Percentiles rank a stretch among this genome's conserved stretches.
These are phyloP conservation scores for Catharus bicknelli DNA, from an alignment of 2,113 vertebrate genomes.

Conservation along the genomic window DNA sequence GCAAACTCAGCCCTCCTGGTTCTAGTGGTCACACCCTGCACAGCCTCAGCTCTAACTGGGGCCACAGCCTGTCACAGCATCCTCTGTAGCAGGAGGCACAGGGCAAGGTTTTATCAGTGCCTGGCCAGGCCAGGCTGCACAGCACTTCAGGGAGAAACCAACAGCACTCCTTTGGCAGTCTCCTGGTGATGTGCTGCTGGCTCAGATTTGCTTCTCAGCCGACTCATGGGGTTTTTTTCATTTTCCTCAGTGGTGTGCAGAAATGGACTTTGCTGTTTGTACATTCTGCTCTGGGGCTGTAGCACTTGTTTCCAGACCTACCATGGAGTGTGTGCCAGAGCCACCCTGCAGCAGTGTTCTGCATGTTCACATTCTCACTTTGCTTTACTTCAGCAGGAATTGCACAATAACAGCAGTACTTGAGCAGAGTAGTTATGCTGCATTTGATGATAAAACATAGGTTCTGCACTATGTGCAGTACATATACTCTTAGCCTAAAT, in stretches of 20 bases:
- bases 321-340: background rate
- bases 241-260: background rate
- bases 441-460: background rate
- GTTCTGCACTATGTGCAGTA: background rate
- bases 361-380: accelerated
- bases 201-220: background rate
- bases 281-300: background rate
- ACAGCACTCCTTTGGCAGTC: background rate
- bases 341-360: background rate
- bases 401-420: background rate
- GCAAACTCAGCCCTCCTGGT: too few species aligned
- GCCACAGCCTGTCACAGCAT: background rate
- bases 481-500: background rate
- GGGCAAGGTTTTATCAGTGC: too few species aligned
- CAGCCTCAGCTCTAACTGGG: background rate
- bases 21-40: background rate
- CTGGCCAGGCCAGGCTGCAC: too few species aligned
- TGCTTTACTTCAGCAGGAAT: background rate
- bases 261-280: background rate
- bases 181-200: background rate
- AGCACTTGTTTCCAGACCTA: background rate
- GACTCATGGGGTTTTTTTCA: background rate
- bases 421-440: background rate
- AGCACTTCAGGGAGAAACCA: background rate
- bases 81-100: background rate